Percentiles rank a stretch among this genome's conserved stretches.
Evolutionary conservation across 2,888 invertebrate species (phyloP).

Genomic region (Tanytarsus gracilentus): DNA sequence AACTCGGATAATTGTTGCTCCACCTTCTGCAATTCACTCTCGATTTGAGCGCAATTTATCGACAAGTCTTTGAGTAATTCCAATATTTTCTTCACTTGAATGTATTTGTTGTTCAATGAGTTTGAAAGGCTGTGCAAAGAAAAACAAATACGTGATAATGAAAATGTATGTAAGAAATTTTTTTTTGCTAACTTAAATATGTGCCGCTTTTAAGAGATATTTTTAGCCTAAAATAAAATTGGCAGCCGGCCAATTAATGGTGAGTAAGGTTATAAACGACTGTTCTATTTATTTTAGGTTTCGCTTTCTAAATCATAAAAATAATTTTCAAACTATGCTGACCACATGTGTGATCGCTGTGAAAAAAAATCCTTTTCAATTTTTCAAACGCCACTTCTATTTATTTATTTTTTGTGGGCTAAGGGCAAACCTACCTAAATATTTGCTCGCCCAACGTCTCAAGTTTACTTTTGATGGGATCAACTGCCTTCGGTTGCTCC

Average conservation of each 20-base stretch:
- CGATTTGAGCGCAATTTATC: slow-evolving; percentile 39
- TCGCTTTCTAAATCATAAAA: slow-evolving; percentile 3
- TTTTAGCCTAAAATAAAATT: slow-evolving; percentile 28
- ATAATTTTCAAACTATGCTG: background rate
- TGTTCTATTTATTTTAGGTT: slow-evolving; percentile 19
- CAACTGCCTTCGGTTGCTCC: slow-evolving; percentile 59
- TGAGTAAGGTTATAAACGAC: slow-evolving; percentile 3
- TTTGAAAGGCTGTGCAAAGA: slow-evolving; percentile 35
- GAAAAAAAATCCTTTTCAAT: too few relatives aligned
- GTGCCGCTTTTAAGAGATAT: slow-evolving; percentile 8
- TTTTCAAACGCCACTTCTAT: background rate
- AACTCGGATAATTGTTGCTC: slow-evolving; percentile 53
- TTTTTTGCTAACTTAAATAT: background rate
- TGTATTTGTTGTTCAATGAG: slow-evolving; percentile 29
- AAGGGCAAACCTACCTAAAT: slow-evolving; percentile 20
- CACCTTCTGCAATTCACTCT: slow-evolving; percentile 56
- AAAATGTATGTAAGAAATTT: background rate
- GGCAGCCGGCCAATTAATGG: slow-evolving; percentile 19
- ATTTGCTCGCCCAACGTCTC: slow-evolving; percentile 55
- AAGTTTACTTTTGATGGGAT: slow-evolving; percentile 58
- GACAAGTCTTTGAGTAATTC: slow-evolving; percentile 39
- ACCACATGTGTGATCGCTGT: slow-evolving; percentile 1
- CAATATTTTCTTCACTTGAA: slow-evolving; percentile 37
- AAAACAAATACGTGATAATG: slow-evolving; percentile 3
- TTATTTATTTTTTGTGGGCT: background rate